phyloP scores from a whole-genome alignment of 2,113 vertebrate species.

The Cavia aperea region DNA sequence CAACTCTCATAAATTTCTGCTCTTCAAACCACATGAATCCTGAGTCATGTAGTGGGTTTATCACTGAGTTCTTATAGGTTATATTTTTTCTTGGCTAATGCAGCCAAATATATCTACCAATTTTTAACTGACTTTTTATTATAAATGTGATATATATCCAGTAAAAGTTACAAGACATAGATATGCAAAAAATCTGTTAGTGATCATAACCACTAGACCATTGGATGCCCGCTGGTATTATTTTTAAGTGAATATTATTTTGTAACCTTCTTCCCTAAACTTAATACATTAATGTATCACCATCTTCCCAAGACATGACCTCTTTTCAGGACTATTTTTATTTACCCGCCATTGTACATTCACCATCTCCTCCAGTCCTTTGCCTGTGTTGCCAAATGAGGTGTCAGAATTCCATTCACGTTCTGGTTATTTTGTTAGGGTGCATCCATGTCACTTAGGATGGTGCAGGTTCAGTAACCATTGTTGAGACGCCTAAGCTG shows the following conservation, averaged over 20 bases:
- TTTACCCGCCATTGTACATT: neutral
- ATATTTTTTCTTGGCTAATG: neutral
- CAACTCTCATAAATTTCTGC: neutral
- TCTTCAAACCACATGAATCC: neutral
- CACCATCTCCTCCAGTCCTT: constrained; percentile 21
- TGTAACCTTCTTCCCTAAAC: constrained; percentile 2
- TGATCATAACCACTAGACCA: neutral
- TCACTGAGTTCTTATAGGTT: neutral
- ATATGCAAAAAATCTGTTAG: neutral
- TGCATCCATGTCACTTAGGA: neutral
- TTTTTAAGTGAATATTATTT: constrained; percentile 36
- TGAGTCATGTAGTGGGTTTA: neutral
- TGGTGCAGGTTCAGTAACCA: neutral
- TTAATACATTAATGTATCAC: constrained; percentile 13
- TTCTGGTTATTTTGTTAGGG: constrained; percentile 24
- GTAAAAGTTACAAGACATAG: neutral
- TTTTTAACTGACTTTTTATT: constrained; percentile 15
- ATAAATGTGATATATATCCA: neutral
- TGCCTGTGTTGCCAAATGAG: neutral
- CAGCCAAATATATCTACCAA: neutral
- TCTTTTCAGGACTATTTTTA: constrained; percentile 33
- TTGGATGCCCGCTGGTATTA: neutral
- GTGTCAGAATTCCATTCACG: neutral
- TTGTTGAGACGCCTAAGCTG: neutral
- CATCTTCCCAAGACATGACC: neutral